Evolutionary conservation across 2,113 vertebrate genomes (phyloP).

Genomic region (Lagopus muta): DNA sequence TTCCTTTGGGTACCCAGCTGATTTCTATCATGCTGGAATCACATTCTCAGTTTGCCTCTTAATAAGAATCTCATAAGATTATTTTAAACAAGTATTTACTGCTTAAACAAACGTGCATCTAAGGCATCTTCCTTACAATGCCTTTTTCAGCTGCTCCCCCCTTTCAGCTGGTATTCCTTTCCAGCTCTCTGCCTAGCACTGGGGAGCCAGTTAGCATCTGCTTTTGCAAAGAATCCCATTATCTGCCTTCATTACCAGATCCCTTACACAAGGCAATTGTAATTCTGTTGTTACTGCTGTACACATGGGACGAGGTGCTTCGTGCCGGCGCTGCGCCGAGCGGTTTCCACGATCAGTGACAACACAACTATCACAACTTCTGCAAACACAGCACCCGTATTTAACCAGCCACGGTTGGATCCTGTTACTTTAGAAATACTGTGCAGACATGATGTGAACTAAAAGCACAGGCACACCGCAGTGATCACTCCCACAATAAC

Average conservation of each 20-base stretch:
- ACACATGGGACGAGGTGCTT: background rate
- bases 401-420: background rate
- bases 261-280: conserved; percentile 60
- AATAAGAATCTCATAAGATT: conserved; percentile 42
- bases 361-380: background rate
- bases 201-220: conserved; percentile 63
- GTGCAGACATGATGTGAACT: rapidly evolving
- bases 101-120: conserved; percentile 38
- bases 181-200: conserved; percentile 19
- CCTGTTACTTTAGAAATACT: background rate
- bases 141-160: conserved; percentile 44
- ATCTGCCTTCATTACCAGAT: conserved; percentile 67
- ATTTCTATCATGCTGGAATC: background rate
- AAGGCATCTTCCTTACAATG: conserved; percentile 3
- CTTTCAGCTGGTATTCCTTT: conserved; percentile 45
- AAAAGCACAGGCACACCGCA: background rate
- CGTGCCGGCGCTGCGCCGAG: background rate
- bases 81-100: conserved; percentile 64
- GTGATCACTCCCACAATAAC: background rate
- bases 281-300: conserved; percentile 50
- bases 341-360: background rate
- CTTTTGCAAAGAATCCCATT: conserved; percentile 65
- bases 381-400: background rate
- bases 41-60: conserved; percentile 24
- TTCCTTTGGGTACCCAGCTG: conserved; percentile 37